phyloP scores from a whole-genome alignment of 2,797 vertebrate species.

The Phataginus tetradactyla region DNA sequence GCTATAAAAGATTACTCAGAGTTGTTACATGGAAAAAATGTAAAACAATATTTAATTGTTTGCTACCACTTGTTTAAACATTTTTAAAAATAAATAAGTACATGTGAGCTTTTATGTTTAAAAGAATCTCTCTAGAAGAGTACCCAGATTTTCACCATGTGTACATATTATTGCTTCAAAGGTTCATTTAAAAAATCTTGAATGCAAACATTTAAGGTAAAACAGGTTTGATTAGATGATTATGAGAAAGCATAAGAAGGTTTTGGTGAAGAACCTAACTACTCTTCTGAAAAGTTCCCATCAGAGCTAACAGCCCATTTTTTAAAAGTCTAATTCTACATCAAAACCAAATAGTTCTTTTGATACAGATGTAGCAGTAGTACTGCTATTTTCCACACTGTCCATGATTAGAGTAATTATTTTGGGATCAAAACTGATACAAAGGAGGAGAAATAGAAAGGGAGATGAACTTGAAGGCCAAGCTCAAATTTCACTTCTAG shows the following conservation, averaged over 20 bases:
- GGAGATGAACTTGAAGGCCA: conserved; percentile 49
- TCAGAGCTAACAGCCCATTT: background rate
- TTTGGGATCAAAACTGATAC: conserved; percentile 47
- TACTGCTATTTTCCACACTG: background rate
- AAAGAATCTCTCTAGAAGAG: conserved; percentile 11
- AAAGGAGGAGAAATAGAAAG: conserved; percentile 51
- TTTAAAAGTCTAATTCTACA: background rate
- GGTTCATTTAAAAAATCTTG: background rate
- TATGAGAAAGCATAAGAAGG: background rate
- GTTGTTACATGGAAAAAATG: background rate
- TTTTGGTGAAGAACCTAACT: background rate
- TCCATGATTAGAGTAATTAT: conserved; percentile 19
- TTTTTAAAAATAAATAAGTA: background rate
- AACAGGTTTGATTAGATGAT: conserved; percentile 4
- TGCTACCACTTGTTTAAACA: background rate
- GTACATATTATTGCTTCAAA: background rate
- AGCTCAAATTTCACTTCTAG: background rate
- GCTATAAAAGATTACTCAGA: background rate
- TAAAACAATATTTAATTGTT: background rate
- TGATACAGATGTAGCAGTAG: conserved; percentile 6
- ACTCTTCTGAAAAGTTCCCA: background rate
- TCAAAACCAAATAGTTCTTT: conserved; percentile 18
- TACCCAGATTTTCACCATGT: background rate
- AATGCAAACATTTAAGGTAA: background rate
- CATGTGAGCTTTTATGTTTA: background rate